phyloP scores from a whole-genome alignment of 2,888 invertebrate genomes.

The Gortyna flavago region DNA sequence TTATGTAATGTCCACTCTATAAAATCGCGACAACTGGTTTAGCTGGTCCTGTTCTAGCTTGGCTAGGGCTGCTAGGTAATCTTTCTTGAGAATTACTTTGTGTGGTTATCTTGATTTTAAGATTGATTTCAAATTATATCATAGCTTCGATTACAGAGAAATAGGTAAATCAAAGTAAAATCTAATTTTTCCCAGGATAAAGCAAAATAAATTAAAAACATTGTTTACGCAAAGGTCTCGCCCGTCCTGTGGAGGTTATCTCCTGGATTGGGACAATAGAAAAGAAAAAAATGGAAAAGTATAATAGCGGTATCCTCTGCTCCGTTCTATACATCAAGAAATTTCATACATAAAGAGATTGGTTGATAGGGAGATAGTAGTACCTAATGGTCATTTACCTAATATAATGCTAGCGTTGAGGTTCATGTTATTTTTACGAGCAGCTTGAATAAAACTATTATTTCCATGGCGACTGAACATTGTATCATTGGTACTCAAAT shows the following conservation, averaged over 20 bases:
- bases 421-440: neutral
- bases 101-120: neutral
- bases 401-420: neutral
- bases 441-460: neutral
- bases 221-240: neutral
- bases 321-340: neutral
- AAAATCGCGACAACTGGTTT: slow-evolving; percentile 87
- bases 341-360: neutral
- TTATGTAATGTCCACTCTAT: slow-evolving; percentile 85
- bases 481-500: slow-evolving; percentile 8
- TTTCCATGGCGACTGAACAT: neutral
- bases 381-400: neutral
- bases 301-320: neutral
- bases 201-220: neutral
- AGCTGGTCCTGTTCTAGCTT: slow-evolving; percentile 70
- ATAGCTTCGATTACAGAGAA: neutral
- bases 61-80: slow-evolving; percentile 68
- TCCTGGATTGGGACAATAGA: neutral
- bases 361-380: neutral
- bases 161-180: neutral
- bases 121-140: neutral
- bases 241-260: neutral
- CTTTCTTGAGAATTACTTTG: slow-evolving; percentile 15
- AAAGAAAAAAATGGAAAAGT: neutral
- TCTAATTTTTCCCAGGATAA: neutral